Evolutionary conservation across 2,113 vertebrate genomes (phyloP), one percentile per base, ranked within the genome.

Genomic region (Toxostoma redivivum): DNA sequence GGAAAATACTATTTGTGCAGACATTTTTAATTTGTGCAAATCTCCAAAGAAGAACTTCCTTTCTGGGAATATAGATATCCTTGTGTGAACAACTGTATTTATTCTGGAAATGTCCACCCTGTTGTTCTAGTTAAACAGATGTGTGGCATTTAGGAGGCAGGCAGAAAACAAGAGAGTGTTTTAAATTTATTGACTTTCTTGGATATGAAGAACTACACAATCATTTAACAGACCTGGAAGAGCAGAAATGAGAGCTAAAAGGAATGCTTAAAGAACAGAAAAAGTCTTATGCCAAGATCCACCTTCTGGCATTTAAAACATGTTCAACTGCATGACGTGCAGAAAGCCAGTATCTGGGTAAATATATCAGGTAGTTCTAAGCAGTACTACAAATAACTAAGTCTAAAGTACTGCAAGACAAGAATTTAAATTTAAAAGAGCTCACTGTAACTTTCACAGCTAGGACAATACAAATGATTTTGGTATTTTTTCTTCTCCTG

Each of bases 41-140:
- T 74, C 60, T 83, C 48, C 18, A 42, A 58, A 81, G 30, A 48
- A 6, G 18, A 72, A 7, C 8, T 44, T 8, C 9, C 9, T 76
- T 78, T 69, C 35, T 80, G 47, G 56, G n/a, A 74, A 48, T 67
- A 40, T 3, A 72, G 64, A 64, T 94, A 91, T 33, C 17, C 25
- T 62, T 94, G 77, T 97, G n/a, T 94, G 94, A 91, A 95, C 91
- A 97, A 73, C 86, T 84, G 82, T 94, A 83, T 95, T 95, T 97
- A 69, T 78, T 88, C 56, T 92, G 69, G 71, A 94, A 93, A 58
- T n/a, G 22, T 54, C 37, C 31, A 56, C 27, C 2, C 3, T n/a
- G 7, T 47, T 88, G 35, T 60, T 38, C 40, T 79, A 44, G 37
- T 71, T 69, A 62, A 94, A 62, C 12, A 91, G 24, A 73, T 31